Base-by-base conservation (phyloP, 92 coral and sea anemone species). In the Palythoa heliodiscus region DNA sequence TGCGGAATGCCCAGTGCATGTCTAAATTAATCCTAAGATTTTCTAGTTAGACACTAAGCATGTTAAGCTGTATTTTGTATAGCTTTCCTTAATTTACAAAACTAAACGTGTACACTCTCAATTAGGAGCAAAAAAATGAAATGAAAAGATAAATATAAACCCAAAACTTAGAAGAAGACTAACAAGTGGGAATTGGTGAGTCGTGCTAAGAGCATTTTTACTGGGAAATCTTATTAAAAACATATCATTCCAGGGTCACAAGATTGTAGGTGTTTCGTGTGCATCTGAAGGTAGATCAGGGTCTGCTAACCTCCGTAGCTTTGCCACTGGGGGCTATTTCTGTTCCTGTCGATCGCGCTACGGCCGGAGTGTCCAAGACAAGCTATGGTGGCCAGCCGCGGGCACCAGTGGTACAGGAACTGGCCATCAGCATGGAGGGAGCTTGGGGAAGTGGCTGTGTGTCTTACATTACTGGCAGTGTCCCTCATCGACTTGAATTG, bases 191-290 rank as follows among this genome's bases (percentile, higher is more conserved):
- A n/a, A n/a, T n/a, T n/a, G n/a, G n/a, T n/a, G n/a, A n/a, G n/a
- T n/a, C n/a, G n/a, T n/a, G n/a, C n/a, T n/a, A n/a, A 29, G 35
- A 29, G n/a, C 35, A 29, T 43, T 43, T 43, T 43, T 8, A 43
- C 50, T 43, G 50, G 50, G 50, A 43, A 43, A 3, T 43, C 50
- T 43, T 43, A 43, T 43, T 43, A 8, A 43, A 43, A 43, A 73
- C 19, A 10, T 40, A 57, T 10, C 35, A 11, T 80, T 80, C 3
- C 84, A 80, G 84, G 84, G 84, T 12, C 84, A 80, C 40, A 73
- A 64, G 75, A 80, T 80, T 52, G 84, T 80, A 2, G 84, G 84
- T 69, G 84, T 80, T 16, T 80, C 84, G 2, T 80, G 84, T 48
- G 84, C 84, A 7, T 80, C 74, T 20, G 43, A 80, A 80, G 84